A percentile compares a stretch with the other conserved stretches of the same genome.
Evolutionary conservation across 2,888 invertebrate genomes (phyloP).

Genomic region (Agonopterix heracliana): DNA sequence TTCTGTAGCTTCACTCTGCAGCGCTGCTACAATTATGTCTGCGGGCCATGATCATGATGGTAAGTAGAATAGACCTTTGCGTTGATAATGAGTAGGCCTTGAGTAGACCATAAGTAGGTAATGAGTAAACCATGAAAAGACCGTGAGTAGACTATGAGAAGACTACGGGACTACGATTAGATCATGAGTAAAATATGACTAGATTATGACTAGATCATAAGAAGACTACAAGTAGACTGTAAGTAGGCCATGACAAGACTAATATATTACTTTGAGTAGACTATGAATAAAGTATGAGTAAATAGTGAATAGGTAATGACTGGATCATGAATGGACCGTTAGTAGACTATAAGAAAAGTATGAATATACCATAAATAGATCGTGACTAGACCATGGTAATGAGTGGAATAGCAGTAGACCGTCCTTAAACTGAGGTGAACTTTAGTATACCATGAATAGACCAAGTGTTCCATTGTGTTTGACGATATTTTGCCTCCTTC

Average conservation of each 20-base stretch:
- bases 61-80: slow-evolving; percentile 16
- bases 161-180: not conserved
- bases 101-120: not conserved
- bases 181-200: not conserved
- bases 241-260: no score
- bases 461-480: no score
- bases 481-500: no score
- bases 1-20: slow-evolving; percentile 80
- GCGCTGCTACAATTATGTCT: slow-evolving; percentile 58
- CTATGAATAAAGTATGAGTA: not conserved
- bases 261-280: not conserved
- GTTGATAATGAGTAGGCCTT: not conserved
- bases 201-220: not conserved
- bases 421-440: no score
- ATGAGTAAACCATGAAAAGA: not conserved
- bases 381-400: no score
- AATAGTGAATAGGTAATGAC: not conserved
- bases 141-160: not conserved
- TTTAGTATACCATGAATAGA: no score
- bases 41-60: slow-evolving; percentile 64
- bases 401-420: no score
- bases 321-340: no score
- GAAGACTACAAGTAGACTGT: not conserved
- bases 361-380: no score
- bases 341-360: no score